These are phyloP conservation scores for Bubo bubo DNA, from an alignment of 2,113 vertebrate genomes.

Conservation along the genomic window DNA sequence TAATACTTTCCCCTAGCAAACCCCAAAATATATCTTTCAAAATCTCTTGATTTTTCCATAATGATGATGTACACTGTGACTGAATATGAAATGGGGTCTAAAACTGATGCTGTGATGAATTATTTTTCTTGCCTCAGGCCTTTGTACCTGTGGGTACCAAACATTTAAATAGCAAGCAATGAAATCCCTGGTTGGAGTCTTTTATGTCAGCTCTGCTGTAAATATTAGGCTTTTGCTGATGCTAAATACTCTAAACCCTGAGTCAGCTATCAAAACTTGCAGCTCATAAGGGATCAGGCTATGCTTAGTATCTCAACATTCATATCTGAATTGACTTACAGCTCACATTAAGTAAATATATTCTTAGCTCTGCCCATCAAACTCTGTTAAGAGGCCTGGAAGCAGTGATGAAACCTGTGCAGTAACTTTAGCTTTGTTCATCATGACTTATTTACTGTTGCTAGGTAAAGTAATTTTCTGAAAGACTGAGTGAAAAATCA, in stretches of 20 bases:
- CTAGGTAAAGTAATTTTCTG: slow-evolving; percentile 11
- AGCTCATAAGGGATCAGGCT: slow-evolving; percentile 38
- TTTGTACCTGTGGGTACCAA: not conserved
- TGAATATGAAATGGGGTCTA: not conserved
- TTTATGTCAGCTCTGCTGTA: slow-evolving; percentile 24
- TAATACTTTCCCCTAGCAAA: not conserved
- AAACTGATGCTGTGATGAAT: not conserved
- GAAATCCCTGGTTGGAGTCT: slow-evolving; percentile 33
- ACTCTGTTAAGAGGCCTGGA: not conserved
- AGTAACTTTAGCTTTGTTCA: not conserved
- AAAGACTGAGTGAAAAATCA: slow-evolving; percentile 9
- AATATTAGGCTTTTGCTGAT: slow-evolving; percentile 63
- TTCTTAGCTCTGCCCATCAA: slow-evolving; percentile 43
- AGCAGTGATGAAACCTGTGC: not conserved
- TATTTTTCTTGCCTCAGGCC: not conserved
- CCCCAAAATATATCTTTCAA: not conserved
- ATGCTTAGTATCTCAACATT: slow-evolving; percentile 16
- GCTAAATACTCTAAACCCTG: slow-evolving; percentile 58
- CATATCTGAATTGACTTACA: slow-evolving; percentile 51
- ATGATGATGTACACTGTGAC: not conserved
- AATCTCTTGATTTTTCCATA: not conserved
- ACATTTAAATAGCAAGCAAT: slow-evolving; percentile 25
- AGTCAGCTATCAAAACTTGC: slow-evolving; percentile 61
- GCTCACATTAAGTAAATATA: slow-evolving; percentile 51
- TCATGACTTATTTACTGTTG: slow-evolving; percentile 29